Percentiles rank a stretch among this genome's conserved stretches.
Evolutionary conservation across 2,888 invertebrate species (phyloP).

Genomic region (Eulithis prunata): DNA sequence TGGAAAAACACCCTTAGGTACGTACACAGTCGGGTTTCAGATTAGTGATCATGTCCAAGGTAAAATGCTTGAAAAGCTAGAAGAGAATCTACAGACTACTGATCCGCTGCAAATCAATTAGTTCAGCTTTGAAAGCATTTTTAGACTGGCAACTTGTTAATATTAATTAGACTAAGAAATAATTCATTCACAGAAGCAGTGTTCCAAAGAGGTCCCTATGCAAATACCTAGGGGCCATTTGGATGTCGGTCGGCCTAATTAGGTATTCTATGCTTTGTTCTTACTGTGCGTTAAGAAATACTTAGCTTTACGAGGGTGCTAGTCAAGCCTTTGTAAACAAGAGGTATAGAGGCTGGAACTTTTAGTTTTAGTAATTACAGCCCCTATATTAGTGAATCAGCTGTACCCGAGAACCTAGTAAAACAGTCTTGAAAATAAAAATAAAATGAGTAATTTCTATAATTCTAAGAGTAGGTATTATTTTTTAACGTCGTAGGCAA

Average conservation of each 20-base stretch:
- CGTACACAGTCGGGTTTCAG: too few relatives aligned
- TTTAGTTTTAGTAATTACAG: background rate
- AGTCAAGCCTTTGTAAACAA: background rate
- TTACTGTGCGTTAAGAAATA: background rate
- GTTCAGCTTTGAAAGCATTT: too few relatives aligned
- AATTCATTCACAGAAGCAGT: constrained; percentile 16
- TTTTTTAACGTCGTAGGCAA: background rate
- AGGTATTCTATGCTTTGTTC: constrained; percentile 27
- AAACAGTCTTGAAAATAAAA: too few relatives aligned
- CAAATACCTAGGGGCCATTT: constrained; percentile 23
- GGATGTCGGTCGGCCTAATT: constrained; percentile 24
- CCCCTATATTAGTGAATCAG: background rate
- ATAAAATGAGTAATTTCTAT: too few relatives aligned
- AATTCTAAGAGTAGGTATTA: background rate
- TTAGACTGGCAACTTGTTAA: background rate
- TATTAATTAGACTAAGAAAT: constrained; percentile 1
- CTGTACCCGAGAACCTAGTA: too few relatives aligned
- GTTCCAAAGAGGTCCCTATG: constrained; percentile 15
- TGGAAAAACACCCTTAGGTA: too few relatives aligned
- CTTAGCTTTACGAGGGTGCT: constrained; percentile 1
- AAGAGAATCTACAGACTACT: too few relatives aligned
- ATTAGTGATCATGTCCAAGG: too few relatives aligned
- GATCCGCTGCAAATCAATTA: too few relatives aligned
- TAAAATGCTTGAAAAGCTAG: too few relatives aligned
- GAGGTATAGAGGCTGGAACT: background rate